A percentile compares a stretch with the other conserved stretches of the same genome.
These are phyloP conservation scores for Engystomops pustulosus DNA, from an alignment of 2,113 vertebrate species.

Conservation along the genomic window DNA sequence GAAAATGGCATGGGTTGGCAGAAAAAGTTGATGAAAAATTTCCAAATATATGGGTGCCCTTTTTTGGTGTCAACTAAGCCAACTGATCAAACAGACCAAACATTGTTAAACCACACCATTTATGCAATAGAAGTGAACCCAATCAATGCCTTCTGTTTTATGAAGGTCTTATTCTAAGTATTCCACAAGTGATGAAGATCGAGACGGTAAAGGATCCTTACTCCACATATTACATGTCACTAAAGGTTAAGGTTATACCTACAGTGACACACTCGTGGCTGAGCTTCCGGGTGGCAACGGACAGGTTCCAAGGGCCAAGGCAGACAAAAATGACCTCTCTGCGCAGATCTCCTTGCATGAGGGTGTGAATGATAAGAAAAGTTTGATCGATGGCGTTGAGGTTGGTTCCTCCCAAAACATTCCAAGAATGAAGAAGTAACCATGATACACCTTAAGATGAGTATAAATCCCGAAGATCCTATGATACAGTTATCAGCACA, in stretches of 20 bases:
- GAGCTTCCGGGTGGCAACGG: conserved; percentile 77
- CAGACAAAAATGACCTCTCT: conserved; percentile 63
- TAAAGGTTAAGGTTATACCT: conserved; percentile 67
- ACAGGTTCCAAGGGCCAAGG: conserved; percentile 73
- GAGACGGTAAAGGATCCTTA: background rate
- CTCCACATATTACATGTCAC: background rate
- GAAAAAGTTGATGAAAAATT: no score
- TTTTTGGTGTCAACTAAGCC: no score
- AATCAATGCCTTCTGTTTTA: background rate
- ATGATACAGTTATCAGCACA: background rate
- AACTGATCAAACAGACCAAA: no score
- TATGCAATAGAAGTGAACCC: background rate
- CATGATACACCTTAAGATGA: conserved; percentile 63
- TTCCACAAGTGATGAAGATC: background rate
- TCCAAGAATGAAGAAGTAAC: conserved; percentile 72
- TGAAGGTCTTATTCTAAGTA: background rate
- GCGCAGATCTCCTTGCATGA: conserved; percentile 29
- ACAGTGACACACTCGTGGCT: conserved; percentile 69
- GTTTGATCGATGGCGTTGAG: conserved; percentile 59
- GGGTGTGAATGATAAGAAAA: background rate
- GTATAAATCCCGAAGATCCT: conserved; percentile 43
- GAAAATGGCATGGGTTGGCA: no score
- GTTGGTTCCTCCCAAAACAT: conserved; percentile 74
- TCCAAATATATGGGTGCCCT: no score
- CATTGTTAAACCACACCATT: no score